Percentiles rank a stretch among this genome's conserved stretches.
phyloP scores from a whole-genome alignment of 2,888 invertebrate genomes.

The Dynastes grantii region DNA sequence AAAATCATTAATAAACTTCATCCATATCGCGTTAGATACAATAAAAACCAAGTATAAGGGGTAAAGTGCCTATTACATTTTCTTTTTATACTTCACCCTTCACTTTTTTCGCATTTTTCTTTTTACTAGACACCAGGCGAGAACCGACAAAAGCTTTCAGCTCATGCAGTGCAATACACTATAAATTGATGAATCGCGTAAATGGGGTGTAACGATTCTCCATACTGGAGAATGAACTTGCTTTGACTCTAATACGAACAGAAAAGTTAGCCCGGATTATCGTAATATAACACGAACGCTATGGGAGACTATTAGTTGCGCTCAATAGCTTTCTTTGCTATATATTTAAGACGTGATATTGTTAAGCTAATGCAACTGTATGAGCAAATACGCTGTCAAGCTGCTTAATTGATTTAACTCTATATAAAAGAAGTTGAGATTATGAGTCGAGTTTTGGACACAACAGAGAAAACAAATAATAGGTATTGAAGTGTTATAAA shows the following conservation, averaged over 20 bases:
- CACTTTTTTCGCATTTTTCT: background rate
- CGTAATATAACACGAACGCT: constrained; percentile 16
- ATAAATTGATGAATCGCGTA: constrained; percentile 23
- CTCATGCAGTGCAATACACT: constrained; percentile 19
- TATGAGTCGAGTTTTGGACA: no score
- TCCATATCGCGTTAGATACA: background rate
- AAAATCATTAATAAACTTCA: background rate
- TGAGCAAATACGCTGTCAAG: background rate
- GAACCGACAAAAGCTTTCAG: constrained; percentile 31
- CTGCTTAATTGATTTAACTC: background rate
- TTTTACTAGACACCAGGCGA: background rate
- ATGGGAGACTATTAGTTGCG: constrained; percentile 19
- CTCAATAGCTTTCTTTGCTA: background rate
- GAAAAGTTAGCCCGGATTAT: constrained; percentile 5
- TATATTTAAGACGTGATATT: background rate
- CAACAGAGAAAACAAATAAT: no score
- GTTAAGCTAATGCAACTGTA: constrained; percentile 4
- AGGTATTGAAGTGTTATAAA: no score
- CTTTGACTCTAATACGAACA: background rate
- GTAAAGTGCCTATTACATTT: background rate
- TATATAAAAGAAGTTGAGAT: no score
- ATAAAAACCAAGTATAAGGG: background rate
- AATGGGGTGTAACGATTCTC: constrained; percentile 29
- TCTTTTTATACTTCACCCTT: background rate
- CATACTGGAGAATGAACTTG: constrained; percentile 22